Conservation (phyloP, 1,140 invertebrate genomes). For the Cyclina sinensis region DNA sequence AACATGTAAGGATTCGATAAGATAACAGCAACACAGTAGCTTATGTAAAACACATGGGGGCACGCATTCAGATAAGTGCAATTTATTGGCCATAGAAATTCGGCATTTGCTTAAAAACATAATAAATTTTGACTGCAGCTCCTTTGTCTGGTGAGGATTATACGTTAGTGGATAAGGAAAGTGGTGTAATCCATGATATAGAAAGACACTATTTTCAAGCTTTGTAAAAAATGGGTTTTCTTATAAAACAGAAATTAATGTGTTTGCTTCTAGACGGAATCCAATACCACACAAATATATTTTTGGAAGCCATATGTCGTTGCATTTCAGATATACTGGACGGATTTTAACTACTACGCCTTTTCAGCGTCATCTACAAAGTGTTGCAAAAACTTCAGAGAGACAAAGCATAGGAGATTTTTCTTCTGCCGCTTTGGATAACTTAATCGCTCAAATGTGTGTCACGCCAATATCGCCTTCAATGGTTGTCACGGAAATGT, state of each 20-base stretch:
- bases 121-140: background rate
- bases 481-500: slow-evolving; percentile 25
- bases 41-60: slow-evolving; percentile 33
- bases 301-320: background rate
- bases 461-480: background rate
- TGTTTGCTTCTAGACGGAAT: slow-evolving; percentile 27
- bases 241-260: background rate
- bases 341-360: background rate
- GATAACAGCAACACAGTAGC: slow-evolving; percentile 19
- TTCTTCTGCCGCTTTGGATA: background rate
- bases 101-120: background rate
- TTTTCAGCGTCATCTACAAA: background rate
- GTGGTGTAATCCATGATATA: background rate
- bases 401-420: background rate
- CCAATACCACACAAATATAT: slow-evolving; percentile 4
- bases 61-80: background rate
- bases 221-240: background rate
- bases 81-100: background rate
- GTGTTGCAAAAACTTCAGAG: background rate
- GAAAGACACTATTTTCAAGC: background rate
- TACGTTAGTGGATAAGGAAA: background rate
- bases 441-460: background rate
- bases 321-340: slow-evolving; percentile 4
- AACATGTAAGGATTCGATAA: slow-evolving; percentile 4
- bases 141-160: background rate